Evolutionary conservation across 2,113 vertebrate genomes (phyloP).

Genomic region (Peromyscus maniculatus): DNA sequence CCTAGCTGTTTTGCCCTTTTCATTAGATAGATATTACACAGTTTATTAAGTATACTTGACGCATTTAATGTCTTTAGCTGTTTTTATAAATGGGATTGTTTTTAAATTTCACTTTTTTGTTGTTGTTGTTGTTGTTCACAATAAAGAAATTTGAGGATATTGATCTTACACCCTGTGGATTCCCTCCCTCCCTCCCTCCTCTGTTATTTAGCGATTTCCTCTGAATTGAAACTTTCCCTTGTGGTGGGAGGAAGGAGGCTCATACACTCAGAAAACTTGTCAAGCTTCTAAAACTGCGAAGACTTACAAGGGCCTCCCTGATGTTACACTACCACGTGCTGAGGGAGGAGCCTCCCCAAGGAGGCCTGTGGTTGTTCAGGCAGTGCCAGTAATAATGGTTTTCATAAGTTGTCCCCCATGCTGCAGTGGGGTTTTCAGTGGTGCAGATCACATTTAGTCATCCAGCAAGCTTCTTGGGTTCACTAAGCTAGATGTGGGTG

Average conservation of each 20-base stretch:
- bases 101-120: neutral
- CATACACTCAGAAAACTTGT: neutral
- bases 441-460: too few species aligned
- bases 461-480: neutral
- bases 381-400: neutral
- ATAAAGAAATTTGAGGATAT: neutral
- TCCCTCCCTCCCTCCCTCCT: neutral
- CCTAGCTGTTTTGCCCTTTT: neutral
- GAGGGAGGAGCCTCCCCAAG: neutral
- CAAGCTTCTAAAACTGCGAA: neutral
- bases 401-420: neutral
- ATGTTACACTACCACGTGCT: neutral
- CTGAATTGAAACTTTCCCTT: too few species aligned
- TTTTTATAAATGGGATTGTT: neutral
- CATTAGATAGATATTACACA: neutral
- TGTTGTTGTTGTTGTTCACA: neutral
- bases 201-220: neutral
- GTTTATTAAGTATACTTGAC: slow-evolving; percentile 7
- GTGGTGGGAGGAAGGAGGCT: neutral
- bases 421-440: neutral
- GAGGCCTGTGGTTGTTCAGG: neutral
- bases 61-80: neutral
- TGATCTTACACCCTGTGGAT: neutral
- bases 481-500: neutral
- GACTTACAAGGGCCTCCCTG: neutral